Base-by-base conservation (phyloP, 2,113 vertebrate genomes). In the Meleagris gallopavo region DNA sequence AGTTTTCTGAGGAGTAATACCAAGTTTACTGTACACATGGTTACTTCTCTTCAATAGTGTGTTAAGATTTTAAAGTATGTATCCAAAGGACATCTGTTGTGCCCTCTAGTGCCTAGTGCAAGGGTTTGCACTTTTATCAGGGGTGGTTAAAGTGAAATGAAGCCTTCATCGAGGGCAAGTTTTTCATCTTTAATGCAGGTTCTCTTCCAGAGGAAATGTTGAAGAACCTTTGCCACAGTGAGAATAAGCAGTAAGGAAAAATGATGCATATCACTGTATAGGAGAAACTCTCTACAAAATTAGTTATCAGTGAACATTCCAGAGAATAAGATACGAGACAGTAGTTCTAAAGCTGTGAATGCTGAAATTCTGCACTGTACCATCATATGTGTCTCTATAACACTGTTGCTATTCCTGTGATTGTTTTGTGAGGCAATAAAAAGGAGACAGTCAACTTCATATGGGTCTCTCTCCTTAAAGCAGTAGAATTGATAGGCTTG, bases 231-330 rank as follows among this genome's bases (percentile, higher is more conserved):
- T 74, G 21, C 48, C 55, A 12, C 61, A 45, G 18, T 13, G 29
- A 9, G 36, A 62, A 62, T 21, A 91, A 46, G 8, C 22, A 88
- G 21, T 11, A 67, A 90, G 69, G 21, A 64, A 80, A 83, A 74
- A 18, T 0, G 0, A 15, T 62, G 12, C 2, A 43, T 62, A 27
- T 18, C 0, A 0, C 34, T 25, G 14, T 15, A 9, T 46, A 48
- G 32, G 17, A 70, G 25, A 78, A 90, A 81, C 90, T n/a, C 29
- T 75, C 2, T 54, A 69, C 29, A n/a, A 13, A 24, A 34, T 13
- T 67, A 14, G 13, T 41, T 88, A 90, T 74, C 57, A 43, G 40
- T 57, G 61, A 43, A 17, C 61, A 17, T 20, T 3, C 10, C 27
- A 69, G 70, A 57, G 60, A 74, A 32, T 4, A 14, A 0, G 9